Evolutionary conservation across 2,113 vertebrate species (phyloP).

Genomic region (Sclerurus mexicanus): DNA sequence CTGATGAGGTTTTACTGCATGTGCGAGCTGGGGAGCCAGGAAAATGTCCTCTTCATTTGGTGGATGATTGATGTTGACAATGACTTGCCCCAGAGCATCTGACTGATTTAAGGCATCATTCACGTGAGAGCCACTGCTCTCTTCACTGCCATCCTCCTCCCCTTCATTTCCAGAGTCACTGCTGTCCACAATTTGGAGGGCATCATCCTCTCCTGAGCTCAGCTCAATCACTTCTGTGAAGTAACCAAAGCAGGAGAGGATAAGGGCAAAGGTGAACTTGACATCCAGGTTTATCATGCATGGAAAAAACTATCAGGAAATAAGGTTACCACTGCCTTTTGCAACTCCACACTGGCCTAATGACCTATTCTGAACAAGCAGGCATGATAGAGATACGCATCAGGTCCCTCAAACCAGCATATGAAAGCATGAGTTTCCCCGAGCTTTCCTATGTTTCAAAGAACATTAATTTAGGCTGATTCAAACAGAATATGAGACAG

Average conservation of each 20-base stretch:
- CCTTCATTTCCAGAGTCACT: conserved; percentile 92
- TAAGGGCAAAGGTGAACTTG: background rate
- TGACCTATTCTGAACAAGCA: background rate
- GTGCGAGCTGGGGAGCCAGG: conserved; percentile 90
- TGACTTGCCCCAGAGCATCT: conserved; percentile 88
- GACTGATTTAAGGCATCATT: conserved; percentile 92
- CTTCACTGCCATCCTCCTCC: conserved; percentile 82
- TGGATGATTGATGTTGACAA: conserved; percentile 97
- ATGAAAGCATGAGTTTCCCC: background rate
- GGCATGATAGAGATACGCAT: background rate
- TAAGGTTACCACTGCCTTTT: background rate
- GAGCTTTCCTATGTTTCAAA: background rate
- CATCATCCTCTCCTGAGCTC: conserved; percentile 94
- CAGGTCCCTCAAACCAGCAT: background rate
- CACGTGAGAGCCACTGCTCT: conserved; percentile 93
- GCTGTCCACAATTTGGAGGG: conserved; percentile 87
- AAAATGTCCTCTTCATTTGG: conserved; percentile 94
- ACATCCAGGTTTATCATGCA: background rate
- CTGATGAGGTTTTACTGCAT: conserved; percentile 98
- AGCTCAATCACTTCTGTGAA: conserved; percentile 93
- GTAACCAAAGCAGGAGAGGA: background rate
- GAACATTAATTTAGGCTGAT: background rate
- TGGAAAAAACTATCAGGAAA: background rate
- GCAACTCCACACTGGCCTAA: background rate
- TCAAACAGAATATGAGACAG: background rate